Conservation (phyloP, 2,113 vertebrate species). For the Uropsilus gracilis region DNA sequence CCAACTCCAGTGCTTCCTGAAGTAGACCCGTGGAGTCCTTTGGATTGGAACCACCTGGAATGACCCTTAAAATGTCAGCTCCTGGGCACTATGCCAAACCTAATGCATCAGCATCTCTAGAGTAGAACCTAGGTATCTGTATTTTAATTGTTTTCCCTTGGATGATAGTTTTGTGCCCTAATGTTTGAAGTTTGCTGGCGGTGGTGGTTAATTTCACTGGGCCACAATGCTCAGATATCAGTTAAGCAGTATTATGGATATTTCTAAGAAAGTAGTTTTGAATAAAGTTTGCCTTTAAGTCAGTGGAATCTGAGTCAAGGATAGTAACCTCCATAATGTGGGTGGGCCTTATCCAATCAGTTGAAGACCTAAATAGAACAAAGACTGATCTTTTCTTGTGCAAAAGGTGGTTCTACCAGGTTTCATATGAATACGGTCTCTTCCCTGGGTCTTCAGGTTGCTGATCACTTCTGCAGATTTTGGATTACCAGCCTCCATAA, state of each 20-base stretch:
- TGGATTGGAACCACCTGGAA: slow-evolving; percentile 51
- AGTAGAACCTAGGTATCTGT: not conserved
- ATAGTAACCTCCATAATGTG: not conserved
- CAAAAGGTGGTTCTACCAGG: not conserved
- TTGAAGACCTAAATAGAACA: not conserved
- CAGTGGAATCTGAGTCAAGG: not conserved
- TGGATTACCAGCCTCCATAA: not conserved
- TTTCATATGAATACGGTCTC: not conserved
- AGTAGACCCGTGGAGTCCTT: not conserved
- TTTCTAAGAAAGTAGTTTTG: slow-evolving; percentile 6
- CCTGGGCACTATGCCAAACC: slow-evolving; percentile 34
- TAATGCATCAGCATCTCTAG: slow-evolving; percentile 1
- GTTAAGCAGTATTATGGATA: not conserved
- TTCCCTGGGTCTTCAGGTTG: not conserved
- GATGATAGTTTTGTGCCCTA: slow-evolving; percentile 21
- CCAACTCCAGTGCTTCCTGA: not conserved
- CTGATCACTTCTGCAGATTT: not conserved
- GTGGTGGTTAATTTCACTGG: slow-evolving; percentile 22
- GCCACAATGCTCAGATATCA: not conserved
- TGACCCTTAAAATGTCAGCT: not conserved
- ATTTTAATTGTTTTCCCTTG: not conserved
- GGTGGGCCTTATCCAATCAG: not conserved
- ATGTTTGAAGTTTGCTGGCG: not conserved
- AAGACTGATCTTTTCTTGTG: not conserved
- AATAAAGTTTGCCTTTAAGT: slow-evolving; percentile 16